These are phyloP conservation scores for zebrafish (Danio rerio) DNA, from an alignment of 2,113 vertebrate species.

Conservation along the genomic window DNA sequence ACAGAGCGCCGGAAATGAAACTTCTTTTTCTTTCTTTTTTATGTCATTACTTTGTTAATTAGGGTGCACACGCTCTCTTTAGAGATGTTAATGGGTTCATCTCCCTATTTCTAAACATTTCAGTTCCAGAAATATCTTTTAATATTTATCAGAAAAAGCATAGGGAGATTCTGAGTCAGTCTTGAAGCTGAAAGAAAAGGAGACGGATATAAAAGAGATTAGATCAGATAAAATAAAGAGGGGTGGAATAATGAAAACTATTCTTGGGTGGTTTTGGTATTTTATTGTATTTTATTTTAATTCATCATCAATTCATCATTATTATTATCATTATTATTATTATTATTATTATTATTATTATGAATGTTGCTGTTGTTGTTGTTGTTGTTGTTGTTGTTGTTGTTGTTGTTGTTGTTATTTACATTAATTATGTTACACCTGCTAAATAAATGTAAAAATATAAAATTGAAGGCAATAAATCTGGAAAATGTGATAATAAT, in stretches of 20 bases:
- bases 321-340: too few relatives aligned
- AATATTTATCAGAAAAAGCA: conserved; percentile 35
- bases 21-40: conserved; percentile 42
- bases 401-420: too few relatives aligned
- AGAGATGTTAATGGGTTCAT: conserved; percentile 44
- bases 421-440: too few relatives aligned
- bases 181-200: conserved; percentile 10
- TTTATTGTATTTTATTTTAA: too few relatives aligned
- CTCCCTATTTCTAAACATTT: conserved; percentile 39
- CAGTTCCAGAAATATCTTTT: conserved; percentile 41
- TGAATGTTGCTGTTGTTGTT: too few relatives aligned
- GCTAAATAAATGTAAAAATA: too few relatives aligned
- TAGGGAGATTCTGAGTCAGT: conserved; percentile 3
- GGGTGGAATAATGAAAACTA: background rate
- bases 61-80: conserved; percentile 38
- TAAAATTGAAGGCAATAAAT: too few relatives aligned
- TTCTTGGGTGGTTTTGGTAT: too few relatives aligned
- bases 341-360: too few relatives aligned
- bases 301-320: too few relatives aligned
- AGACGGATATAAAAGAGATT: conserved; percentile 12
- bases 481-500: too few relatives aligned
- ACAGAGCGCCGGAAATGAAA: conserved; percentile 51
- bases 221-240: background rate
- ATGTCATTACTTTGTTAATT: conserved; percentile 56
- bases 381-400: too few relatives aligned